These are phyloP conservation scores for Xiphophorus birchmanni DNA, from an alignment of 2,797 vertebrate genomes.

Conservation along the genomic window DNA sequence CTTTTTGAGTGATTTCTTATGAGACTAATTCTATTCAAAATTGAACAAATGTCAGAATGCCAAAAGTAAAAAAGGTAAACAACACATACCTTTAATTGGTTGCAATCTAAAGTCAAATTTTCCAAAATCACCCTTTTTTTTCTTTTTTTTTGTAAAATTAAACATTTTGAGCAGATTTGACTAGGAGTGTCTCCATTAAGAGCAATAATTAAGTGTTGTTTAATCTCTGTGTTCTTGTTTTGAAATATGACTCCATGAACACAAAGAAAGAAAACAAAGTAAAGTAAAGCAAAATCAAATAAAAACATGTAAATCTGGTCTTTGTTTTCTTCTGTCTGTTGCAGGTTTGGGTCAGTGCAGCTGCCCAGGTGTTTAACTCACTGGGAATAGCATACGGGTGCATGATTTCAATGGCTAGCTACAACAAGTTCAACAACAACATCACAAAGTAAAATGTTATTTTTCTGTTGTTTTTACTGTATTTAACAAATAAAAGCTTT, in stretches of 20 bases:
- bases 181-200: neutral
- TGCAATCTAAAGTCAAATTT: neutral
- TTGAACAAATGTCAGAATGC: neutral
- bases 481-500: neutral
- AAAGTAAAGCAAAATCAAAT: conserved; percentile 10
- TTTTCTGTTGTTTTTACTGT: neutral
- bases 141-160: neutral
- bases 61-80: neutral
- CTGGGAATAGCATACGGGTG: conserved; percentile 80
- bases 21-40: conserved; percentile 8
- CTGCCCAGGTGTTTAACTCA: conserved; percentile 84
- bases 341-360: conserved; percentile 83
- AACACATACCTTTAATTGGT: neutral
- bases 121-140: neutral
- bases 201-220: neutral
- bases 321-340: conserved; percentile 5
- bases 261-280: neutral
- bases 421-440: conserved; percentile 84
- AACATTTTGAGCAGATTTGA: neutral
- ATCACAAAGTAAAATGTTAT: conserved; percentile 72
- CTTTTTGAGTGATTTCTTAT: neutral
- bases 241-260: neutral
- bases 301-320: neutral
- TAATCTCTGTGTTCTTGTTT: neutral
- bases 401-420: conserved; percentile 83